Base-by-base conservation (phyloP, 2,888 invertebrate species). In the Stenolophus ochropezus region DNA sequence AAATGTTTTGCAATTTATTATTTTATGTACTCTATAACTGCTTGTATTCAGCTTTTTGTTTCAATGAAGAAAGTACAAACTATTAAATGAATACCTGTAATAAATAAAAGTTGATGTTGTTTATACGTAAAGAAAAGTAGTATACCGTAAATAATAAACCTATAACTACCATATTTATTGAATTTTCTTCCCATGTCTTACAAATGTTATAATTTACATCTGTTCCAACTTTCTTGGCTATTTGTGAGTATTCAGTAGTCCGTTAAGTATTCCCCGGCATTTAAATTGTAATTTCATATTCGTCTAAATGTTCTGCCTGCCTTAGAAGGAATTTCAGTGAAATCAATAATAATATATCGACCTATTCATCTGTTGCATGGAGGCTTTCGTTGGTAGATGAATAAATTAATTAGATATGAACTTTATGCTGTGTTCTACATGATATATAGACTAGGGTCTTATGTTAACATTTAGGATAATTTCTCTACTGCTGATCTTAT, bases 271-370 rank as follows among this genome's bases (percentile, higher is more conserved):
- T 42, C 18, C 14, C 18, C 49, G 49, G 47, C 73, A 73, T 73
- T 73, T 73, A 73, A 23, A 73, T 2, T 73, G 21, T 73, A 73
- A 73, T 73, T 73, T 73, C 25, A 73, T 73, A 73, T 73, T 73
- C 49, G 25, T 23, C 23, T 49, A 47, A 49, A 16, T 73, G 23
- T 49, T 21, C 20, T 49, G 49, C 4, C 21, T 49, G n/a, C 73
- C 51, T 49, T 47, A 73, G 23, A 73, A 23, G 73, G 73, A 49
- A 14, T 51, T 73, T 49, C 2, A 73, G 73, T 49, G 73, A 73
- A 73, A 73, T 73, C 73, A 73, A 73, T 73, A 51, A 73, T 73
- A 73, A 73, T 73, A 73, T 73, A 73, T 73, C 49, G 73, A 51
- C 8, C 49, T 73, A 16, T 73, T 73, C 73, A 73, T 21, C 49